Conservation (phyloP, 2,113 vertebrate species). For the Amphiprion ocellaris region DNA sequence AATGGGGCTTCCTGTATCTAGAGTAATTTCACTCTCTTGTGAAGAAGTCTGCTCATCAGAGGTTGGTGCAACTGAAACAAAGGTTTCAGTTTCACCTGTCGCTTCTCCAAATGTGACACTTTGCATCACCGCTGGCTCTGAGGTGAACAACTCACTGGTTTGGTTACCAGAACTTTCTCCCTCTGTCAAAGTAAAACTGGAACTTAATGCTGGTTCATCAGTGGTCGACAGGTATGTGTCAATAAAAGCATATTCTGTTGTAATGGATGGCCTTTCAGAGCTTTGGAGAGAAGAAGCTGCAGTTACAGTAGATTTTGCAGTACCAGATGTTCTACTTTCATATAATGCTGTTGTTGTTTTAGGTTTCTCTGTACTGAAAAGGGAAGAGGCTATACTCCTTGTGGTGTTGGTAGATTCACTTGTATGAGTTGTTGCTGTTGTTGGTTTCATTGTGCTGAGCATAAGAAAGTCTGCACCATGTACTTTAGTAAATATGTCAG, state of each 20-base stretch:
- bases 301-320: slow-evolving; percentile 24
- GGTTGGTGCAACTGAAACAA: slow-evolving; percentile 55
- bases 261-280: slow-evolving; percentile 48
- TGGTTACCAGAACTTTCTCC: slow-evolving; percentile 39
- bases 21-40: slow-evolving; percentile 27
- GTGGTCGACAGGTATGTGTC: not conserved
- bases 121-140: slow-evolving; percentile 22
- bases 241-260: not conserved
- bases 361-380: slow-evolving; percentile 55
- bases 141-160: slow-evolving; percentile 24
- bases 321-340: slow-evolving; percentile 30
- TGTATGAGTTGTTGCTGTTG: slow-evolving; percentile 22
- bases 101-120: slow-evolving; percentile 64
- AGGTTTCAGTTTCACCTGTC: slow-evolving; percentile 65
- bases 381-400: slow-evolving; percentile 25
- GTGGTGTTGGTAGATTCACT: slow-evolving; percentile 2
- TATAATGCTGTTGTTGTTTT: slow-evolving; percentile 14
- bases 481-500: not conserved
- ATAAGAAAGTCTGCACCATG: not conserved
- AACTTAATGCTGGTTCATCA: slow-evolving; percentile 30
- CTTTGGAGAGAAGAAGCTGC: slow-evolving; percentile 39
- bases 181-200: slow-evolving; percentile 36
- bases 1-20: slow-evolving; percentile 7
- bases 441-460: slow-evolving; percentile 26
- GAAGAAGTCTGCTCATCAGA: slow-evolving; percentile 49